These are phyloP conservation scores for Propsilocerus akamusi DNA, from an alignment of 1,140 invertebrate genomes.

Conservation along the genomic window DNA sequence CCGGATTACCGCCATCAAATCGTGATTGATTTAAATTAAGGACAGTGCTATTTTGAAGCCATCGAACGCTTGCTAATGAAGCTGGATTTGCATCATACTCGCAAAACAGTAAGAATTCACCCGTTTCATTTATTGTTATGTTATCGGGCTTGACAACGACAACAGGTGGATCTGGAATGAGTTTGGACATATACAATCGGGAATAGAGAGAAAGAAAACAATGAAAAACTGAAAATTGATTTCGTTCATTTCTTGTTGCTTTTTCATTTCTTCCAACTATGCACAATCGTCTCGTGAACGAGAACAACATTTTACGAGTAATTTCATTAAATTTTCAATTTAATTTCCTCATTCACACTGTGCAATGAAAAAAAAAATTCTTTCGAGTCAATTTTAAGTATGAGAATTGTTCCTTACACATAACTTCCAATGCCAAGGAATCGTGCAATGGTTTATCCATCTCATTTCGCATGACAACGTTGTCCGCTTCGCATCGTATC, in stretches of 20 bases:
- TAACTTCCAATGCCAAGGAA: constrained; percentile 49
- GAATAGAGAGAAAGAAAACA: background rate
- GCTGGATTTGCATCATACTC: constrained; percentile 68
- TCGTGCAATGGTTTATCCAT: constrained; percentile 50
- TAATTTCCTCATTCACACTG: constrained; percentile 4
- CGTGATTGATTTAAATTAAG: constrained; percentile 25
- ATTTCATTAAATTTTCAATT: constrained; percentile 5
- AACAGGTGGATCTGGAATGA: constrained; percentile 65
- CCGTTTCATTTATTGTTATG: constrained; percentile 58
- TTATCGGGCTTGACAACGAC: constrained; percentile 49
- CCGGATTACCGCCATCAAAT: constrained; percentile 52
- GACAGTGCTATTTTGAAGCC: constrained; percentile 34
- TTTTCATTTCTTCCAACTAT: background rate
- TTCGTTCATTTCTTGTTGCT: background rate
- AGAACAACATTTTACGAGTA: background rate
- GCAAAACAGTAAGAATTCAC: constrained; percentile 52
- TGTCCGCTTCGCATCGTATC: constrained; percentile 63
- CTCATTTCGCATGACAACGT: constrained; percentile 52
- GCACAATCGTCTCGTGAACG: background rate
- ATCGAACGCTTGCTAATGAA: constrained; percentile 47
- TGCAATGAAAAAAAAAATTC: background rate
- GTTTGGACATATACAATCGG: background rate
- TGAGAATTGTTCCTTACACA: constrained; percentile 55
- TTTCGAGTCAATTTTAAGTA: background rate
- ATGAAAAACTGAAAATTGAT: background rate